Evolutionary conservation across 2,888 invertebrate genomes (phyloP).

Genomic region (Abrostola triplasia): DNA sequence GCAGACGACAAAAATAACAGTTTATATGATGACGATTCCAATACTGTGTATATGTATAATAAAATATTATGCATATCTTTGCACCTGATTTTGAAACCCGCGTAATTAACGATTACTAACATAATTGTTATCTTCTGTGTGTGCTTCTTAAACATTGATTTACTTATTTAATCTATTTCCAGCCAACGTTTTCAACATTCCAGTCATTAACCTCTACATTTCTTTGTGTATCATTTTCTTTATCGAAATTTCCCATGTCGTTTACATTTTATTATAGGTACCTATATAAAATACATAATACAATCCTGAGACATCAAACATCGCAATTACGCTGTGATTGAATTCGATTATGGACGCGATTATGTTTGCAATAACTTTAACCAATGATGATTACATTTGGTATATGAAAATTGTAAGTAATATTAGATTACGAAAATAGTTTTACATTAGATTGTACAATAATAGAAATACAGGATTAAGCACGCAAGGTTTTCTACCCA

Average conservation of each 20-base stretch:
- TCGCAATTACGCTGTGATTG: slow-evolving; percentile 50
- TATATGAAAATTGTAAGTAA: slow-evolving; percentile 39
- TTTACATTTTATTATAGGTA: slow-evolving; percentile 43
- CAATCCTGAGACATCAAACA: slow-evolving; percentile 49
- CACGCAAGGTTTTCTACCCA: slow-evolving; percentile 9
- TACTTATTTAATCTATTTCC: not conserved
- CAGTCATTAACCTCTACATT: slow-evolving; percentile 5
- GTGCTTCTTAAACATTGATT: too few species aligned
- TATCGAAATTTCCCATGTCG: slow-evolving; percentile 30
- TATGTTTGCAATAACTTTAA: slow-evolving; percentile 47
- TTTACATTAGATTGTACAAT: slow-evolving; percentile 16
- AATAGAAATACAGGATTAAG: slow-evolving; percentile 10
- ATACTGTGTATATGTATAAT: too few species aligned
- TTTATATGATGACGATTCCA: too few species aligned
- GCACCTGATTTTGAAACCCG: too few species aligned
- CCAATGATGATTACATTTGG: slow-evolving; percentile 48
- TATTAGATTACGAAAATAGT: slow-evolving; percentile 31
- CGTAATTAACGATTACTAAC: too few species aligned
- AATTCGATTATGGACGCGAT: slow-evolving; percentile 49
- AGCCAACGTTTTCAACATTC: not conserved
- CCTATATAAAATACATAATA: too few species aligned
- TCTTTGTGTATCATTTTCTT: slow-evolving; percentile 12
- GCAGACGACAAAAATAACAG: too few species aligned
- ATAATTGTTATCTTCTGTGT: too few species aligned
- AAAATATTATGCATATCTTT: too few species aligned